phyloP scores from a whole-genome alignment of 2,797 vertebrate genomes.

The Emydoidea blandingii region DNA sequence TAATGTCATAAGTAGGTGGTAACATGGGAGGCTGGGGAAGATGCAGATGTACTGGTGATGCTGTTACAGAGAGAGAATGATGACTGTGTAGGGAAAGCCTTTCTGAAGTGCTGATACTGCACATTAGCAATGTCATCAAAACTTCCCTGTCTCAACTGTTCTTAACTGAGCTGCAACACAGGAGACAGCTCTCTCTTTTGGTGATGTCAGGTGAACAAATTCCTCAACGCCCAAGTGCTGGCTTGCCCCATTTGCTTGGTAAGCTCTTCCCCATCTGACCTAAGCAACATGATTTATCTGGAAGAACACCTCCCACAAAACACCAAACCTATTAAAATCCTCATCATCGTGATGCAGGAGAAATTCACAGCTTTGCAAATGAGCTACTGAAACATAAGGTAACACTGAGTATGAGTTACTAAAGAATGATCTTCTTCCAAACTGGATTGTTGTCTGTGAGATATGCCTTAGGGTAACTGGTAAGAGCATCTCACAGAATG shows the following conservation, averaged over 20 bases:
- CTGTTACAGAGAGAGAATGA: neutral
- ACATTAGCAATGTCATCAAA: neutral
- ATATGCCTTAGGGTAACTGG: neutral
- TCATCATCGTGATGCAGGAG: neutral
- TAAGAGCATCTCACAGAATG: neutral
- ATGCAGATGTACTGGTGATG: neutral
- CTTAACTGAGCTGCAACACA: neutral
- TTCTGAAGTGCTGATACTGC: neutral
- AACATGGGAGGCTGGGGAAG: slow-evolving; percentile 29
- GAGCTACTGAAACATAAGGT: neutral
- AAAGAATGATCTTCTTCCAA: neutral
- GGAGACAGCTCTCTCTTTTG: neutral
- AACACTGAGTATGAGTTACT: neutral
- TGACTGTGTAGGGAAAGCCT: neutral
- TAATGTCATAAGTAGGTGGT: slow-evolving; percentile 26
- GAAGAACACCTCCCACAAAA: neutral
- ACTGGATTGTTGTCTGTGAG: neutral
- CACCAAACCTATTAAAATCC: neutral
- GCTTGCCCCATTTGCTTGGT: accelerated
- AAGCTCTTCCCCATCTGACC: neutral
- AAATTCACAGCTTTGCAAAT: neutral
- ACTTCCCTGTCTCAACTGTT: neutral
- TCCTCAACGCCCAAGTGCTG: neutral
- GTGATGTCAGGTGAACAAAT: neutral
- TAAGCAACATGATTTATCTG: neutral